phyloP scores from a whole-genome alignment of 2,113 vertebrate genomes.

The Ciconia stormi region DNA sequence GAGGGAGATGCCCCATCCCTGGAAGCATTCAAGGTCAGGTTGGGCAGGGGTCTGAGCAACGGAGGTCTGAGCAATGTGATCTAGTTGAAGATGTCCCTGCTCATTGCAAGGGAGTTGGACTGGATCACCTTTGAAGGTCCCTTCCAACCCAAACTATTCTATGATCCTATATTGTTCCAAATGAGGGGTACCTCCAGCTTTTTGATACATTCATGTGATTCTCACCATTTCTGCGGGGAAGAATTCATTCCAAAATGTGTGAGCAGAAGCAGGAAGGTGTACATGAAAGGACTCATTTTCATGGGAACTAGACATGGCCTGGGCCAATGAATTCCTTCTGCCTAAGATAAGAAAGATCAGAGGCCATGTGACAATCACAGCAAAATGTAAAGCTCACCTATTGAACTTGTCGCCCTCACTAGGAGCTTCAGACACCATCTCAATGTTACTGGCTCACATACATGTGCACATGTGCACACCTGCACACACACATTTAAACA shows the following conservation, averaged over 20 bases:
- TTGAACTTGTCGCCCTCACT: neutral
- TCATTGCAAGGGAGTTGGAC: neutral
- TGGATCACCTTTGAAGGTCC: neutral
- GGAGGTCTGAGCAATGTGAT: neutral
- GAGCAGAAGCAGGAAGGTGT: neutral
- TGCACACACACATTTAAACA: neutral
- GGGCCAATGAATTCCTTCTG: neutral
- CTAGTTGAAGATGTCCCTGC: neutral
- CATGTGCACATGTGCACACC: rapidly evolving
- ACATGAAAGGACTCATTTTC: neutral
- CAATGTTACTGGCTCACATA: neutral
- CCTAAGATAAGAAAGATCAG: neutral
- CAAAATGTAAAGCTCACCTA: neutral
- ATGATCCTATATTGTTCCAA: neutral
- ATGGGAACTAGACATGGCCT: neutral
- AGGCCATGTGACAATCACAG: neutral
- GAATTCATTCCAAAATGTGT: neutral
- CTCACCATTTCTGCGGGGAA: neutral
- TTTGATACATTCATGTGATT: neutral
- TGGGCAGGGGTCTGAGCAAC: neutral
- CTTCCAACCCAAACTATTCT: neutral
- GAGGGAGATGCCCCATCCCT: neutral
- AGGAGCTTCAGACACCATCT: neutral
- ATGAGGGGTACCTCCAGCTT: neutral
- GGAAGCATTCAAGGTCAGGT: neutral